A percentile compares a stretch with the other conserved stretches of the same genome.
These are phyloP conservation scores for Oligia strigilis DNA, from an alignment of 2,888 invertebrate genomes.

Conservation along the genomic window DNA sequence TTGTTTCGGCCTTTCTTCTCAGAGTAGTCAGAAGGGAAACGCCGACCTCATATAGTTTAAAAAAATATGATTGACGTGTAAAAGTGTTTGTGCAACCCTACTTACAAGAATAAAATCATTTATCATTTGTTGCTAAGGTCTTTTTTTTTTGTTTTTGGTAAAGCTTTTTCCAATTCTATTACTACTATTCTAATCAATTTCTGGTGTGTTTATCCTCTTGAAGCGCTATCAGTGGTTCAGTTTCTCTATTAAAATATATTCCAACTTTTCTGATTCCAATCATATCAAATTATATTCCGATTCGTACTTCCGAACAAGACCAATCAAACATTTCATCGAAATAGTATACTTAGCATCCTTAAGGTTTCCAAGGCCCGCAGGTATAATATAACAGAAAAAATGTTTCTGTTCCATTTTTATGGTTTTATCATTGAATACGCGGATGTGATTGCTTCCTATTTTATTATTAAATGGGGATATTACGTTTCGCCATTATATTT, in stretches of 20 bases:
- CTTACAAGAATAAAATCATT: no score
- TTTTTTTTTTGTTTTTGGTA: not conserved
- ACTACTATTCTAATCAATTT: no score
- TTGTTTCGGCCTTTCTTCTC: no score
- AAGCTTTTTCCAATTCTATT: not conserved
- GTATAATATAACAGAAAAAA: conserved; percentile 32
- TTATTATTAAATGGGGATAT: conserved; percentile 34
- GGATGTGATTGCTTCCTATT: conserved; percentile 29
- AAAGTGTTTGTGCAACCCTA: no score
- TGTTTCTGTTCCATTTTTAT: conserved; percentile 30
- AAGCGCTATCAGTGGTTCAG: not conserved
- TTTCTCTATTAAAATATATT: not conserved
- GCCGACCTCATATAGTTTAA: no score
- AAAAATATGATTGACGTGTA: no score
- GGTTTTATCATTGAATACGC: conserved; percentile 34
- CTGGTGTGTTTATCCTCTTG: accelerated
- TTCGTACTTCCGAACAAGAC: not conserved
- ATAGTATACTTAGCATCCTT: conserved; percentile 22
- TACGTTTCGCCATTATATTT: conserved; percentile 12
- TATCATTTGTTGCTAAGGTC: not conserved
- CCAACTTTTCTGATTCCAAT: not conserved
- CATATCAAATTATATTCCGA: not conserved
- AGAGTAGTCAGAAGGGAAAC: no score
- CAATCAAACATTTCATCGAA: conserved; percentile 25
- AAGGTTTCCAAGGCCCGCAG: conserved; percentile 23